These are phyloP conservation scores for Azemiops feae DNA, from an alignment of 2,113 vertebrate genomes.

Conservation along the genomic window DNA sequence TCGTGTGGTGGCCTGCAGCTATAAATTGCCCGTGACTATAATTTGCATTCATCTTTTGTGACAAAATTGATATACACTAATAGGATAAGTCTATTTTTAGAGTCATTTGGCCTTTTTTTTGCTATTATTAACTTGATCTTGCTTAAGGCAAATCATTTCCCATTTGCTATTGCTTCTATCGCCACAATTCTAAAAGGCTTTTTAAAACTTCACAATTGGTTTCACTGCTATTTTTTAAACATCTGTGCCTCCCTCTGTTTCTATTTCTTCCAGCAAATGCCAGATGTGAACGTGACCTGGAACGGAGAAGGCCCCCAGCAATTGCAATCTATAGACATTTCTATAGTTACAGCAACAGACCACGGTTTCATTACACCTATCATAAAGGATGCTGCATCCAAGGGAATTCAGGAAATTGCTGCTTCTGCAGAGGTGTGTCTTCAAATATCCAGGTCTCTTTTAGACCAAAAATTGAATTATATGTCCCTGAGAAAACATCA, in stretches of 20 bases:
- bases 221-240: constrained; percentile 27
- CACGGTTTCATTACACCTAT: constrained; percentile 92
- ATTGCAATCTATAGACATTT: constrained; percentile 86
- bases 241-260: constrained; percentile 22
- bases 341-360: constrained; percentile 91
- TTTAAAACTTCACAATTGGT: constrained; percentile 31
- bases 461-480: constrained; percentile 20
- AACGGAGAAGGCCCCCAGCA: constrained; percentile 79
- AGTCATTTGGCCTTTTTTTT: background rate
- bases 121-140: constrained; percentile 1
- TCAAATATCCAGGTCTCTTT: background rate
- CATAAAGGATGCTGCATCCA: constrained; percentile 86
- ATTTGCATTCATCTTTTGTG: constrained; percentile 8
- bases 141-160: constrained; percentile 1
- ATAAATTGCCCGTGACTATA: constrained; percentile 17
- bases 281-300: constrained; percentile 91
- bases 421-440: constrained; percentile 81
- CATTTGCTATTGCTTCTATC: constrained; percentile 17
- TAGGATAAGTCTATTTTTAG: constrained; percentile 21
- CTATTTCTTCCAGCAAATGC: constrained; percentile 81
- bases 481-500: constrained; percentile 13
- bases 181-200: constrained; percentile 20
- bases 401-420: constrained; percentile 90
- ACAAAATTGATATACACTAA: constrained; percentile 8
- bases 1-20: background rate